Conservation (phyloP, 2,113 vertebrate genomes). For the Saiga tatarica region DNA sequence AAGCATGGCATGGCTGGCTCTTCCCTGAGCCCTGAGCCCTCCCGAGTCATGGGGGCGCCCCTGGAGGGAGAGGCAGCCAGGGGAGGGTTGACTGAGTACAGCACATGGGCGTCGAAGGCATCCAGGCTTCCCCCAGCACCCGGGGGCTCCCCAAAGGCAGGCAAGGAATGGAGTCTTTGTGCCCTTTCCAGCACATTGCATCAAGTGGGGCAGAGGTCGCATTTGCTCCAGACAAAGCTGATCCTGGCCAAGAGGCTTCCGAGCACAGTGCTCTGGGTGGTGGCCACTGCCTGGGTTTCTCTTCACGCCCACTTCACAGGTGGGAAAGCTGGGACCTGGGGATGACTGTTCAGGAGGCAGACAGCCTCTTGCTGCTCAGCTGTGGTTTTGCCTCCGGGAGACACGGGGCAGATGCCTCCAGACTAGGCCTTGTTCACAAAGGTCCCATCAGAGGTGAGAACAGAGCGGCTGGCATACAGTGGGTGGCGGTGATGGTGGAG, state of each 20-base stretch:
- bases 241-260: not conserved
- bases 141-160: rapidly evolving
- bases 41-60: rapidly evolving
- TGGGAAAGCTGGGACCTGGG: not conserved
- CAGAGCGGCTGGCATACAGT: rapidly evolving
- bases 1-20: not conserved
- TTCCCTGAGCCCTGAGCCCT: rapidly evolving
- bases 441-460: rapidly evolving
- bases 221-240: not conserved
- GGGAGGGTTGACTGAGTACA: not conserved
- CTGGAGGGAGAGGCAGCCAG: rapidly evolving
- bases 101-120: rapidly evolving
- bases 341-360: rapidly evolving
- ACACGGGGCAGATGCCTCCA: rapidly evolving
- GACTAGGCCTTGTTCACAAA: rapidly evolving
- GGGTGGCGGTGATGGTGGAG: rapidly evolving
- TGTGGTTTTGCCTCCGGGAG: not conserved
- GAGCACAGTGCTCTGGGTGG: rapidly evolving
- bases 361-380: not conserved
- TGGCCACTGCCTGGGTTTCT: rapidly evolving
- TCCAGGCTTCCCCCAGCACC: not conserved
- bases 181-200: rapidly evolving
- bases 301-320: not conserved
- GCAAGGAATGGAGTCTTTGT: rapidly evolving
- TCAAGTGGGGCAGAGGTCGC: rapidly evolving